Base-by-base conservation (phyloP, 2,888 invertebrate species). In the Tridacna gigas region DNA sequence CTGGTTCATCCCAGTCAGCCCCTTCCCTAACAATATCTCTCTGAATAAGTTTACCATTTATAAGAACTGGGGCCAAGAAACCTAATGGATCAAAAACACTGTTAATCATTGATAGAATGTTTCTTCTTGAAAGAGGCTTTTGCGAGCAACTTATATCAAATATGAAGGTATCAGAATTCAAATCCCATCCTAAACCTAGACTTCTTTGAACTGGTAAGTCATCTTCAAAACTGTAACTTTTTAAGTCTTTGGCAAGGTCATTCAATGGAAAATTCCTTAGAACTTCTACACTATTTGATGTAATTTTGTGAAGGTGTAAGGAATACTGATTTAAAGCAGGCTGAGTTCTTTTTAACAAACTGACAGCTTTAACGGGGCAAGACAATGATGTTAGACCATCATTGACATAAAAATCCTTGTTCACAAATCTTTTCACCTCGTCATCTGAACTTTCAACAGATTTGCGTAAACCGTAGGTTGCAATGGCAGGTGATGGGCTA, bases 361-460 rank as follows among this genome's bases (percentile, higher is more conserved):
- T 51, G 9, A 84, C 65, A 18, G 86, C 84, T 56, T 76, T 60
- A 7, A 67, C 56, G 37, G 0, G 26, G 15, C 74, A 80, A 0
- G 75, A 25, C 26, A 37, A 25, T n/a, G 85, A 83, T 15, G 67
- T 76, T 15, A 89, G 65, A 5, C 69, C 88, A 74, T 90, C 88
- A 66, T 86, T 89, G 3, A 89, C 84, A 48, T 90, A 90, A 69
- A 89, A 90, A 51, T 87, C 45, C 7, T 79, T 65, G 4, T 45
- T 20, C 9, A 86, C 83, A 56, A 81, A 82, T 13, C 82, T 26
- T 18, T 26, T 37, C 0, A 82, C 77, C 48, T 84, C 73, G 15
- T 45, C n/a, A 15, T n/a, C 47, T n/a, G 22, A 61, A 11, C 22
- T n/a, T 25, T 37, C 18, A 22, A 61, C 22, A 13, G 88, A 25